Percentiles rank a stretch among this genome's conserved stretches.
phyloP scores from a whole-genome alignment of 2,797 vertebrate species.

The Lepus townsendii region DNA sequence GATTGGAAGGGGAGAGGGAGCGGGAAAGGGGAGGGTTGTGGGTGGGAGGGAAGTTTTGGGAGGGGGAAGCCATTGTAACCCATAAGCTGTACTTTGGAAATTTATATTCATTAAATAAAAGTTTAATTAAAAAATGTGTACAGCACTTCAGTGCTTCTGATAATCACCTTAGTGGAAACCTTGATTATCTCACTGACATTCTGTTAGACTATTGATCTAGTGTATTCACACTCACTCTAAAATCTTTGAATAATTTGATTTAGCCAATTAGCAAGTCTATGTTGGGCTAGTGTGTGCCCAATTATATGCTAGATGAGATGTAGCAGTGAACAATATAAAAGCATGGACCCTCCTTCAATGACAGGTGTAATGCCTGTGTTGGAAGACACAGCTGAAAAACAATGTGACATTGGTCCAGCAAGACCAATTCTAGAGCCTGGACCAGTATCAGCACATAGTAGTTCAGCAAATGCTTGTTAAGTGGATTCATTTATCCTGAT shows the following conservation, averaged over 20 bases:
- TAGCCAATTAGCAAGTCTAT: slow-evolving; percentile 22
- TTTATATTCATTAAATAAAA: too few species aligned
- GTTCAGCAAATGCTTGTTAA: slow-evolving; percentile 20
- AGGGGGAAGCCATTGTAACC: too few species aligned
- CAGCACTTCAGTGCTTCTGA: slow-evolving; percentile 39
- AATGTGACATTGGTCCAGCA: neutral
- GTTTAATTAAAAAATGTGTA: neutral
- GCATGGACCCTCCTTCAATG: neutral
- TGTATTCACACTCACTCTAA: slow-evolving; percentile 39
- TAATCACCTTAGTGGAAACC: neutral
- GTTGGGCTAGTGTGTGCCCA: neutral
- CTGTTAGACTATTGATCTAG: slow-evolving; percentile 18
- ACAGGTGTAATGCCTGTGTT: neutral
- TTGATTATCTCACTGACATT: slow-evolving; percentile 24
- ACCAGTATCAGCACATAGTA: neutral
- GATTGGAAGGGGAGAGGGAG: too few species aligned
- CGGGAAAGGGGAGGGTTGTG: too few species aligned
- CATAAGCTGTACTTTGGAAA: too few species aligned
- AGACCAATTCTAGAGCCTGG: neutral
- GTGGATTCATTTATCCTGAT: neutral
- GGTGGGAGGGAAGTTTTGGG: too few species aligned
- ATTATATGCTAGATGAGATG: slow-evolving; percentile 19
- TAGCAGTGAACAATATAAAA: slow-evolving; percentile 12
- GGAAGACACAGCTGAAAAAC: neutral
- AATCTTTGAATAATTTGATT: slow-evolving; percentile 34